Conservation (phyloP, 53 echinoderm and acorn worm genomes). For the Luidia sarsii region DNA sequence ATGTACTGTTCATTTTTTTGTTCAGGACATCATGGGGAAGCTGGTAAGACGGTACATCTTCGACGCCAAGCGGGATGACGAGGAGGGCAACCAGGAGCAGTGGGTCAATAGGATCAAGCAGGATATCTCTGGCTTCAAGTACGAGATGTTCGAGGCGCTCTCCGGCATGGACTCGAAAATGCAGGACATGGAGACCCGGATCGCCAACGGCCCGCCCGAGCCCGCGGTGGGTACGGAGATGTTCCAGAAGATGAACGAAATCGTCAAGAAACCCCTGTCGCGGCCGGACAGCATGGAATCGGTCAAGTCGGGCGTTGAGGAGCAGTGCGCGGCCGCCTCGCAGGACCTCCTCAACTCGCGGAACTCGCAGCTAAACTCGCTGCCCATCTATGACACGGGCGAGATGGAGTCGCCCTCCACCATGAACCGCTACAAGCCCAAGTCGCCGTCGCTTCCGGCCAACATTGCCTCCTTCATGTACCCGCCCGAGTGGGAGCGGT, state of each 20-base stretch:
- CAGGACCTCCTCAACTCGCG: slow-evolving; percentile 67
- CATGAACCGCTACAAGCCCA: slow-evolving; percentile 82
- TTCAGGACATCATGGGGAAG: slow-evolving; percentile 94
- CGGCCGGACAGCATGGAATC: slow-evolving; percentile 96
- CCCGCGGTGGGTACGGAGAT: slow-evolving; percentile 77
- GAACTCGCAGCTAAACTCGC: slow-evolving; percentile 45
- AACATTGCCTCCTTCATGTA: slow-evolving; percentile 88
- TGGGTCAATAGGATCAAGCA: slow-evolving; percentile 97
- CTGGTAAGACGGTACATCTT: slow-evolving; percentile 97
- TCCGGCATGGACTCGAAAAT: slow-evolving; percentile 97
- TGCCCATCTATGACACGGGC: slow-evolving; percentile 81
- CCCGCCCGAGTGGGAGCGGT: slow-evolving; percentile 92
- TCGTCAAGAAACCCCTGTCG: slow-evolving; percentile 73
- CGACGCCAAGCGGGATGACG: slow-evolving; percentile 89
- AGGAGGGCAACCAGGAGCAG: slow-evolving; percentile 96
- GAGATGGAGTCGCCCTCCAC: slow-evolving; percentile 67
- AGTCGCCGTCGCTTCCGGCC: slow-evolving; percentile 82
- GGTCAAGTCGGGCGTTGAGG: slow-evolving; percentile 85
- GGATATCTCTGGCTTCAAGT: slow-evolving; percentile 98
- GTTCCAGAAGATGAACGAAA: slow-evolving; percentile 89
- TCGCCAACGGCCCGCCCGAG: slow-evolving; percentile 68
- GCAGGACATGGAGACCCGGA: slow-evolving; percentile 92
- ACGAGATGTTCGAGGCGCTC: slow-evolving; percentile 99
- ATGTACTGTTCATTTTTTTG: too few relatives aligned
- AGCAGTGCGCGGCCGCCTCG: slow-evolving; percentile 67